Percentiles rank a stretch among this genome's conserved stretches.
phyloP scores from a whole-genome alignment of 2,113 vertebrate species.

The Chionis minor region DNA sequence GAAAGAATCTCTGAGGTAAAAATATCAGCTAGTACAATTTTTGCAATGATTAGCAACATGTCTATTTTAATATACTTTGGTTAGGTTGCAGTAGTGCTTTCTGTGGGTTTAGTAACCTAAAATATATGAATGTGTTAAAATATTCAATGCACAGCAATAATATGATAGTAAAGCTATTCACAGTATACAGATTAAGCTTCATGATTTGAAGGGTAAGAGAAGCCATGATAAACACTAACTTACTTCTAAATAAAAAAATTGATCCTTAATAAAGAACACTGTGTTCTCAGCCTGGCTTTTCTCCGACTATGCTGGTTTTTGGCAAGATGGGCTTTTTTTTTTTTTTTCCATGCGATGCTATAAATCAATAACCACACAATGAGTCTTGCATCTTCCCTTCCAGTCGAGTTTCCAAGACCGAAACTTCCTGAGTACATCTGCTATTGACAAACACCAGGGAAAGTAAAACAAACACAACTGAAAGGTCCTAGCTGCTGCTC shows the following conservation, averaged over 20 bases:
- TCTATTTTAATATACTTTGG: not conserved
- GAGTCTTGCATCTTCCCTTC: not conserved
- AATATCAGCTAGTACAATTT: not conserved
- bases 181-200: not conserved
- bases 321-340: not conserved
- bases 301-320: not conserved
- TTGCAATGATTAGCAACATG: not conserved
- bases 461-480: conserved; percentile 61
- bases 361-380: not conserved
- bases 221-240: not conserved
- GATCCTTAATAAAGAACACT: not conserved
- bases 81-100: not conserved
- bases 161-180: not conserved
- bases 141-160: not conserved
- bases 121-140: not conserved
- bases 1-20: not conserved
- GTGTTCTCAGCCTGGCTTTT: not conserved
- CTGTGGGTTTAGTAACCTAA: not conserved
- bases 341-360: not conserved
- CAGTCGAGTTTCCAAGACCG: conserved; percentile 3
- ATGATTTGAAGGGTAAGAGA: not conserved
- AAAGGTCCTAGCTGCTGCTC: conserved; percentile 65
- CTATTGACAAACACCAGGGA: conserved; percentile 57
- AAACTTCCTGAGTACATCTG: conserved; percentile 74
- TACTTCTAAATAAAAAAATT: not conserved